Percentiles rank a stretch among this genome's conserved stretches.
Conservation (phyloP, 2,888 invertebrate species). For the Yponomeuta cagnagella region DNA sequence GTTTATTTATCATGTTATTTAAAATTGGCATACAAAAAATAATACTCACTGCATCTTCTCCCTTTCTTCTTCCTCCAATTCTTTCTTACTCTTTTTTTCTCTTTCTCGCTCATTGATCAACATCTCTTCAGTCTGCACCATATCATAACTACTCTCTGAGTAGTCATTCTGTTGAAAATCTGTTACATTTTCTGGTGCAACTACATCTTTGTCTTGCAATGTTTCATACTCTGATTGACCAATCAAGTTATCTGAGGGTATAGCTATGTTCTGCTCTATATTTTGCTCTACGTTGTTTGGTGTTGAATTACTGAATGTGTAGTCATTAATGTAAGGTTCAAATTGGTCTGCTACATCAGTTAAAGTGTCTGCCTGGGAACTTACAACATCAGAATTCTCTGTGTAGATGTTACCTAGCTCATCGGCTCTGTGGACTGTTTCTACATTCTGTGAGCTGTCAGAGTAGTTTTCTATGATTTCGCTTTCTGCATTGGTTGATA, state of each 20-base stretch:
- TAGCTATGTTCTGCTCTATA: constrained; percentile 8
- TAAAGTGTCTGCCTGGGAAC: constrained; percentile 48
- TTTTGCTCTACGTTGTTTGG: constrained; percentile 34
- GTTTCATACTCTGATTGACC: neutral
- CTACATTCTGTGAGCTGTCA: constrained; percentile 54
- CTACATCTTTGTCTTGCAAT: constrained; percentile 32
- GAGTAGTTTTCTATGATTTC: constrained; percentile 54
- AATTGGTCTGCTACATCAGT: constrained; percentile 51
- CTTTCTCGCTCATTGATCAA: constrained; percentile 75
- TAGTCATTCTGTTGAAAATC: constrained; percentile 52
- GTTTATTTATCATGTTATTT: no score
- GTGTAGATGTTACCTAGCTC: constrained; percentile 65
- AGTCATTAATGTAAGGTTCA: constrained; percentile 60
- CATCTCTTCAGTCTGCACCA: constrained; percentile 54
- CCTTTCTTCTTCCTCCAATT: constrained; percentile 94
- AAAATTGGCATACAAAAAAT: neutral
- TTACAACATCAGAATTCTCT: constrained; percentile 49
- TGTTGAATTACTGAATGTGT: constrained; percentile 41
- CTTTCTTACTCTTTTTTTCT: constrained; percentile 85
- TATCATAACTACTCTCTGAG: constrained; percentile 37
- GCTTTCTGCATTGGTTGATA: constrained; percentile 41
- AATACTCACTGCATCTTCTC: constrained; percentile 95
- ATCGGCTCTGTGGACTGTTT: constrained; percentile 53
- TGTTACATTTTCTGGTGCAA: constrained; percentile 38
- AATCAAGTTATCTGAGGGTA: neutral